These are phyloP conservation scores for Coendou prehensilis DNA, from an alignment of 2,797 vertebrate genomes.

Conservation along the genomic window DNA sequence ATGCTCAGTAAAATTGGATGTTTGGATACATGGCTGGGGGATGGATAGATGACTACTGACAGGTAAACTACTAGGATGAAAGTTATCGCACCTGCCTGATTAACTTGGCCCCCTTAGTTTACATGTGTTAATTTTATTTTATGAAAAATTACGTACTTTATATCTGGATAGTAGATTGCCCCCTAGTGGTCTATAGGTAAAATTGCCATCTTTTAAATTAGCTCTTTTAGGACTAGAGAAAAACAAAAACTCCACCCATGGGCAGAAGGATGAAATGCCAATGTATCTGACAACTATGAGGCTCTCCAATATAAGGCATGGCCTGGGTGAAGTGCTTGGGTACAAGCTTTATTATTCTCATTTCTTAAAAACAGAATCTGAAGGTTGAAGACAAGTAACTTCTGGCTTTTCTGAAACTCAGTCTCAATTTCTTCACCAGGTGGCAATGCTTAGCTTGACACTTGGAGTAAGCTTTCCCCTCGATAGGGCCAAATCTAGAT, in stretches of 20 bases:
- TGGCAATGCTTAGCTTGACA: neutral
- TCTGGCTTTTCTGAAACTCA: constrained; percentile 1
- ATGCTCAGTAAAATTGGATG: neutral
- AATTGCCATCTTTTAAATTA: constrained; percentile 1
- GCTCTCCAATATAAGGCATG: neutral
- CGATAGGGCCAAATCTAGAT: neutral
- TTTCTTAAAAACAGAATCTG: neutral
- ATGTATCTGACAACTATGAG: neutral
- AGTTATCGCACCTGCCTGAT: neutral
- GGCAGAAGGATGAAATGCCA: neutral
- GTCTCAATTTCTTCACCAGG: neutral
- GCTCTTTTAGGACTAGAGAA: neutral
- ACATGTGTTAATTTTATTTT: constrained; percentile 21
- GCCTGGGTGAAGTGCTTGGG: neutral
- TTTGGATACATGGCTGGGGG: neutral
- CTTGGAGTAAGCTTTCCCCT: neutral
- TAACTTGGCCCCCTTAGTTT: neutral
- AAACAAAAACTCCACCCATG: neutral
- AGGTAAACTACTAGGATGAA: neutral
- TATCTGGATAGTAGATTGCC: neutral
- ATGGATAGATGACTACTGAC: neutral
- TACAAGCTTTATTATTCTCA: neutral
- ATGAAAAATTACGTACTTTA: neutral
- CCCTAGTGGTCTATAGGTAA: neutral
- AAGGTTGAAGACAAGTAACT: neutral